Conservation (phyloP, 2,888 invertebrate species). For the Crossocerus cetratus region DNA sequence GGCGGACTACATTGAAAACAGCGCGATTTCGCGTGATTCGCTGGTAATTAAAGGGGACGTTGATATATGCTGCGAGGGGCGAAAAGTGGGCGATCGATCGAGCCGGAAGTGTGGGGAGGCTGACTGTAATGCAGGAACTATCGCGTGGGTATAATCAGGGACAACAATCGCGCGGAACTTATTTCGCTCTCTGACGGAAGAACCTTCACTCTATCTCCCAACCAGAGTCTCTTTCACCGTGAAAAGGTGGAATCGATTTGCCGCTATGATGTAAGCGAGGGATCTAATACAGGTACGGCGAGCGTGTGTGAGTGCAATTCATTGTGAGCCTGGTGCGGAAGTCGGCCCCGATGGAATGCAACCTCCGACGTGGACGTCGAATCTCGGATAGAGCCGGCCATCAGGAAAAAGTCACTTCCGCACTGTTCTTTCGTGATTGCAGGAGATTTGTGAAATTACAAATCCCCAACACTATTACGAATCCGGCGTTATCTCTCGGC, state of each 20-base stretch:
- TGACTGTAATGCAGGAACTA: conserved; percentile 31
- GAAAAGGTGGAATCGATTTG: conserved; percentile 56
- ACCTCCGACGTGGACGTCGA: conserved; percentile 28
- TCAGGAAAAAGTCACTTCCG: conserved; percentile 11
- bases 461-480: too few species aligned
- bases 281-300: conserved; percentile 40
- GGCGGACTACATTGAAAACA: too few species aligned
- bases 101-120: conserved; percentile 14
- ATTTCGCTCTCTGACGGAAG: conserved; percentile 50
- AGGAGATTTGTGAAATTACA: background rate
- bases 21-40: too few species aligned
- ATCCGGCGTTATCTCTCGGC: too few species aligned
- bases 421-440: background rate
- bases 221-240: conserved; percentile 39
- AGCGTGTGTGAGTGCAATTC: conserved; percentile 37
- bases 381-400: conserved; percentile 8
- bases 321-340: conserved; percentile 43
- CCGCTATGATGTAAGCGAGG: conserved; percentile 52
- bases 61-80: too few species aligned
- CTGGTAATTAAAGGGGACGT: too few species aligned
- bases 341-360: conserved; percentile 47
- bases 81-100: too few species aligned
- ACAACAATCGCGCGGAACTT: conserved; percentile 44
- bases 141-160: conserved; percentile 47
- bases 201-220: conserved; percentile 40